Base-by-base conservation (phyloP, 2,113 vertebrate species). In the Variabilichromis moorii region DNA sequence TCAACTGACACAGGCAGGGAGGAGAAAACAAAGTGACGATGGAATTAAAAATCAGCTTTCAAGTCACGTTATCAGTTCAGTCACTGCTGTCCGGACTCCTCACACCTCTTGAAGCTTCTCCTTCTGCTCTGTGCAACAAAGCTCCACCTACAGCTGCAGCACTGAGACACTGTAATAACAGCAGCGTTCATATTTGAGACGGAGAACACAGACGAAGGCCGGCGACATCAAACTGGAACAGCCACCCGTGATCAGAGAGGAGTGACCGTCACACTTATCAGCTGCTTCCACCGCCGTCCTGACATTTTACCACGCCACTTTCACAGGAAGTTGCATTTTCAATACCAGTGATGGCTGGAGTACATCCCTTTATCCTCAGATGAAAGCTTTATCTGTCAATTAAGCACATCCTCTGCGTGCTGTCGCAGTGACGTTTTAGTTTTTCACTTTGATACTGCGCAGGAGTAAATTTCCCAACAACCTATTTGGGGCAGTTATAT, bases 1-100 rank as follows among this genome's bases (percentile, higher is more conserved):
- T 45, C 21, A 45, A 26, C 13, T 26, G 6, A 26, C 66, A 17
- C 13, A 45, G 0, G 1, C 40, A 26, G 24, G 2, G 14, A 0
- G 40, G 14, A 17, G 40, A 26, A 16, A 42, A 26, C 0, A 73
- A 42, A 73, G 68, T 16, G 13, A 0, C 0, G 8, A 26, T 28
- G 14, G 40, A 45, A 76, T 47, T 9, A 24, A 66, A 73, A 10
- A 24, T 17, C 0, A 28, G 40, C 40, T 17, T 73, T 50, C 24
- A 4, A 47, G 37, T 17, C 37, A 1, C 9, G 10, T 19, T 28
- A 47, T 3, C 16, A 50, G 42, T 3, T 76, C 16, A 50, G 42
- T 19, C 42, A 31, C 24, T 76, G 42, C 42, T 28, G 37, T 47
- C 42, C 4, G 1, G 14, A 76, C 71, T 28, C 14, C 42, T 50